These are phyloP conservation scores for Gnathonemus echidnorhynchus DNA, from an alignment of 2,113 vertebrate genomes.

Conservation along the genomic window DNA sequence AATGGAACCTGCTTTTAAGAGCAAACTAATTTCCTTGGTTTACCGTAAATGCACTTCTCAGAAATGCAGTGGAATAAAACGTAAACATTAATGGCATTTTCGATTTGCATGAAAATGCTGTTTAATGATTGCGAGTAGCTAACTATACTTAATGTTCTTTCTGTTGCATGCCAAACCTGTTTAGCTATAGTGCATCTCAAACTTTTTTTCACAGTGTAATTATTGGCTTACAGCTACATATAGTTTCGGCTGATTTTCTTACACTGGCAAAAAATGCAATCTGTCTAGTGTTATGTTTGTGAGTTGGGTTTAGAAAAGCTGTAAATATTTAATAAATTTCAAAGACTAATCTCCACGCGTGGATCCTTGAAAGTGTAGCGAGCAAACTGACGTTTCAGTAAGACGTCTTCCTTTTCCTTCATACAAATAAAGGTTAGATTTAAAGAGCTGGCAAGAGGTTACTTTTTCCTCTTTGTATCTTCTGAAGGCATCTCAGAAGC, in stretches of 20 bases:
- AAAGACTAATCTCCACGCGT: not conserved
- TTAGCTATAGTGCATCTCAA: slow-evolving; percentile 28
- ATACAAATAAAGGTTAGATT: not conserved
- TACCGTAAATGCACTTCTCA: slow-evolving; percentile 61
- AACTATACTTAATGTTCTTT: slow-evolving; percentile 63
- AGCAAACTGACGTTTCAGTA: too few relatives aligned
- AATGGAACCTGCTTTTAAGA: slow-evolving; percentile 74
- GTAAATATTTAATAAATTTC: not conserved
- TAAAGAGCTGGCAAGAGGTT: slow-evolving; percentile 21
- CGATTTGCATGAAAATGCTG: slow-evolving; percentile 70
- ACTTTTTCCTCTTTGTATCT: slow-evolving; percentile 33
- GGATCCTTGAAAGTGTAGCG: not conserved
- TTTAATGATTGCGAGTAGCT: slow-evolving; percentile 60
- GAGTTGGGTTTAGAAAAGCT: not conserved
- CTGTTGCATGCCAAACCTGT: slow-evolving; percentile 38
- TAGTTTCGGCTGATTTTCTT: slow-evolving; percentile 17
- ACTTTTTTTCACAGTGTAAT: slow-evolving; percentile 61
- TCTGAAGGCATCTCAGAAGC: slow-evolving; percentile 31
- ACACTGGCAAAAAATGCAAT: not conserved
- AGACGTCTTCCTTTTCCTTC: not conserved
- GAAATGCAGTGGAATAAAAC: slow-evolving; percentile 57
- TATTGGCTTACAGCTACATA: slow-evolving; percentile 52
- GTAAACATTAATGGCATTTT: slow-evolving; percentile 73
- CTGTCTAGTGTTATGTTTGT: not conserved
- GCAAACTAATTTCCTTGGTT: slow-evolving; percentile 68